Evolutionary conservation across 1,140 invertebrate genomes (phyloP).

Genomic region (Euschistus heros): DNA sequence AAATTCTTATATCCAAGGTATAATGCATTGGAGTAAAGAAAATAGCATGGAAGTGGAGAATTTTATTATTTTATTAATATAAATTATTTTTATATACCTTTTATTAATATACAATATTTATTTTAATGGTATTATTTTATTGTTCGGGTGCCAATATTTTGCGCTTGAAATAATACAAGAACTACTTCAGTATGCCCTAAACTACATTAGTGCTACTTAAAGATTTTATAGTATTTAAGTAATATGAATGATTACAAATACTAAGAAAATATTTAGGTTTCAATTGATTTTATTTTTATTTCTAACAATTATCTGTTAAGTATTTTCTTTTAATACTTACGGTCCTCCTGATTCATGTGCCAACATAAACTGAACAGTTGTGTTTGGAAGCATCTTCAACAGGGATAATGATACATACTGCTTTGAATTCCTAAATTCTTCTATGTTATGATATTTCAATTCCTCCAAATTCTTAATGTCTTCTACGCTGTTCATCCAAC

Average conservation of each 20-base stretch:
- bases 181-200: too few relatives aligned
- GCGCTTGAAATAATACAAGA: too few relatives aligned
- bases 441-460: conserved; percentile 33
- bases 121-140: too few relatives aligned
- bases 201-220: too few relatives aligned
- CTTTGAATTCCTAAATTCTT: background rate
- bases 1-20: too few relatives aligned
- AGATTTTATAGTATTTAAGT: background rate
- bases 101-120: too few relatives aligned
- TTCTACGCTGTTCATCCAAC: conserved; percentile 59
- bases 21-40: too few relatives aligned
- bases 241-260: background rate
- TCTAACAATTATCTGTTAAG: background rate
- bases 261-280: background rate
- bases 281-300: background rate
- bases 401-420: conserved; percentile 36
- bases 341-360: conserved; percentile 57
- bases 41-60: too few relatives aligned
- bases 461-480: conserved; percentile 67
- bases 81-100: too few relatives aligned
- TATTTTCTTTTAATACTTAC: conserved; percentile 35
- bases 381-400: conserved; percentile 45
- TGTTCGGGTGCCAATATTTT: too few relatives aligned
- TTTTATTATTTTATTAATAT: too few relatives aligned
- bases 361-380: conserved; percentile 40